Percentiles rank a stretch among this genome's conserved stretches.
phyloP scores from a whole-genome alignment of 2,888 invertebrate species.

The Actias luna region DNA sequence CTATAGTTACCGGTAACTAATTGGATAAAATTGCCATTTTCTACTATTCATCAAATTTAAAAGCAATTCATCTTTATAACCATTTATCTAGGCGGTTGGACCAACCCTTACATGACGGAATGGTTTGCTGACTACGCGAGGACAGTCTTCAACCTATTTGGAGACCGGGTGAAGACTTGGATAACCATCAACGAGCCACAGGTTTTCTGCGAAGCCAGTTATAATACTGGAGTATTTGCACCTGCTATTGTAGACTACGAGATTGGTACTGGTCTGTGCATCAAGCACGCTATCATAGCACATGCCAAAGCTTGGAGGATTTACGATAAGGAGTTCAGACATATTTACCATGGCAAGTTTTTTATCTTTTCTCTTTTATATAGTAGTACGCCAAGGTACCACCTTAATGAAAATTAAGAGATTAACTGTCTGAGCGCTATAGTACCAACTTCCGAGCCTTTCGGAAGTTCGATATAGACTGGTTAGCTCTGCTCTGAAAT shows the following conservation, averaged over 20 bases:
- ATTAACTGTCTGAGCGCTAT: too few relatives aligned
- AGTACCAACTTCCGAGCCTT: too few relatives aligned
- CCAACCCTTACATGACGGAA: constrained; percentile 34
- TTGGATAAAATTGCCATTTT: too few relatives aligned
- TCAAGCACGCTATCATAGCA: constrained; percentile 83
- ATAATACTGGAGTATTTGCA: constrained; percentile 36
- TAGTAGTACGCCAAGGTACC: too few relatives aligned
- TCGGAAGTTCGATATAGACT: too few relatives aligned
- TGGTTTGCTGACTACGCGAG: constrained; percentile 40
- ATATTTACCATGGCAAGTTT: constrained; percentile 29
- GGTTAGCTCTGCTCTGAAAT: too few relatives aligned
- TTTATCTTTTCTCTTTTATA: too few relatives aligned
- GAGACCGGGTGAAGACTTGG: constrained; percentile 42
- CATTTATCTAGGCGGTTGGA: constrained; percentile 24
- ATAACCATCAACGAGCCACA: constrained; percentile 37
- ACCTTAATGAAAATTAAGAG: too few relatives aligned
- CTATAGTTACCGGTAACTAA: too few relatives aligned
- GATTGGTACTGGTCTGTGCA: constrained; percentile 27
- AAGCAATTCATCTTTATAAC: neutral
- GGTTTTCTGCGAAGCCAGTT: constrained; percentile 21
- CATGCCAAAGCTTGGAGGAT: constrained; percentile 83
- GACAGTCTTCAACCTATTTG: constrained; percentile 32
- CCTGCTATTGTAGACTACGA: constrained; percentile 26
- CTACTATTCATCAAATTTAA: neutral
- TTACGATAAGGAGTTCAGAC: constrained; percentile 76